Evolutionary conservation across 2,113 vertebrate species (phyloP).

Genomic region (Larimichthys polyactis): DNA sequence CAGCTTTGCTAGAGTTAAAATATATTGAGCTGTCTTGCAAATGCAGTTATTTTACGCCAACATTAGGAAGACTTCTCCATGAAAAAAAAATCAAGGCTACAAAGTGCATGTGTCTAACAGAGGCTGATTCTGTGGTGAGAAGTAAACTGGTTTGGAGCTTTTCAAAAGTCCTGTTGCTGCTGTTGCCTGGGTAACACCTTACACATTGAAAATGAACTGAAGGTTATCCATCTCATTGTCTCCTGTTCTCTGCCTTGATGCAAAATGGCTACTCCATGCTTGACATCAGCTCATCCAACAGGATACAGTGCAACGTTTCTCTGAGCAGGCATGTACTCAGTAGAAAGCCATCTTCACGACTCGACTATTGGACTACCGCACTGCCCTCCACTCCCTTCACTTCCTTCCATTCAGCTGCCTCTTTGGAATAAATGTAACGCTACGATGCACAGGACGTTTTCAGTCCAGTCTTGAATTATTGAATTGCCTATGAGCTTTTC

Average conservation of each 20-base stretch:
- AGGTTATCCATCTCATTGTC: constrained; percentile 62
- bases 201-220: constrained; percentile 57
- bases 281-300: constrained; percentile 15
- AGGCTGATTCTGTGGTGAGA: constrained; percentile 17
- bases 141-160: constrained; percentile 28
- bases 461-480: constrained; percentile 54
- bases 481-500: constrained; percentile 42
- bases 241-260: constrained; percentile 23
- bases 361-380: background rate
- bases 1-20: constrained; percentile 13
- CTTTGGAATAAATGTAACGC: constrained; percentile 50
- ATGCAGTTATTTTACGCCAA: constrained; percentile 27
- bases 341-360: background rate
- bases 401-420: constrained; percentile 18
- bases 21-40: constrained; percentile 30
- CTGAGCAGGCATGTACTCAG: constrained; percentile 7
- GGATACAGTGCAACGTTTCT: constrained; percentile 1
- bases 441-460: constrained; percentile 39
- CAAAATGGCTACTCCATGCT: constrained; percentile 10
- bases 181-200: constrained; percentile 77
- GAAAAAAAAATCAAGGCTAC: constrained; percentile 11
- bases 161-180: constrained; percentile 41
- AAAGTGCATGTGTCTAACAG: constrained; percentile 11
- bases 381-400: constrained; percentile 10
- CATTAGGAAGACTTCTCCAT: background rate